Evolutionary conservation across 2,888 invertebrate genomes (phyloP), one percentile per base, ranked within the genome.

Genomic region (Phragmatobia fuliginosa): DNA sequence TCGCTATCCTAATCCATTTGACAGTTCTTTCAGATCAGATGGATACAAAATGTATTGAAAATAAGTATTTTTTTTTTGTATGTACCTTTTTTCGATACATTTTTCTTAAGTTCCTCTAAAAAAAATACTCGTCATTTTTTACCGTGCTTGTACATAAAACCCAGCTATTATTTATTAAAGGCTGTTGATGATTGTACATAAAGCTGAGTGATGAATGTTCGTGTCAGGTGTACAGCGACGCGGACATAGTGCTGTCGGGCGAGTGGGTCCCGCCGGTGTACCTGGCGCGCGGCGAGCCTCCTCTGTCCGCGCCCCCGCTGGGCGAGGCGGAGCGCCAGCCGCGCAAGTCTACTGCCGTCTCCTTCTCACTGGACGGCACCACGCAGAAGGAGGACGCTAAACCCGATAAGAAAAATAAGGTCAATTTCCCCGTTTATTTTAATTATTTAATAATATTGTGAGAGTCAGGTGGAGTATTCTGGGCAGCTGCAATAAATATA

Each of bases 191-290:
- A 33, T 33, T 11, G 1, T 25, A 52, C n/a, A 52, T 25, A 52
- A 8, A 52, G 41, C 52, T 25, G 11, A 52, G 14, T 56, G 14
- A 1, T 4, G 25, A 56, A 56, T 16, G 10, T 25, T 14, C 10
- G 3, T 11, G 5, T 21, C 87, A 96, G 96, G 96, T 97, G 80
- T 98, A 98, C 92, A 97, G 97, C 88, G 98, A 98, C 92, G 98
- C 98, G 71, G 98, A 98, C 90, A 98, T 98, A 87, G 97, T 98
- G 74, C 95, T 98, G 83, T 97, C 98, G 58, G 97, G 97, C 75
- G 98, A 98, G 78, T 98, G 98, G 97, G 97, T 98, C 79, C 98
- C 98, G 79, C 98, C 98, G 56, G 97, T 98, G 82, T 97, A 97
- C 79, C 96, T 98, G 87, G 96, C 97, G 68, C 97, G 98, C 62